These are phyloP conservation scores for Clistopyga incitator DNA, from an alignment of 2,888 invertebrate species.

Conservation along the genomic window DNA sequence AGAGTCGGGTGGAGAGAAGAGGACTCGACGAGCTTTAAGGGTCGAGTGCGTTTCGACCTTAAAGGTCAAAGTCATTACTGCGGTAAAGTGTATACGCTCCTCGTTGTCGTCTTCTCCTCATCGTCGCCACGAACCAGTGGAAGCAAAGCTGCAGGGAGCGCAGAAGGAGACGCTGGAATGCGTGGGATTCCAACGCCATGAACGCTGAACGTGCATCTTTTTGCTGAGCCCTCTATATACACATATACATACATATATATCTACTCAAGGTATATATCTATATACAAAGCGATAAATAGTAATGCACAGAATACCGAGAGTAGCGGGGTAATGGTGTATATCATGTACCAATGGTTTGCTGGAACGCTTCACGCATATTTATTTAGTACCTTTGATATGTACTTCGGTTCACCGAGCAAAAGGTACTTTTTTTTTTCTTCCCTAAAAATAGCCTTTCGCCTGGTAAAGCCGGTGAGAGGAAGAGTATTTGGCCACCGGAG, in stretches of 20 bases:
- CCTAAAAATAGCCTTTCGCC: not conserved
- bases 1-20: not conserved
- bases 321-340: conserved; percentile 21
- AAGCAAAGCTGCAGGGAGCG: not conserved
- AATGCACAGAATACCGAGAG: conserved; percentile 20
- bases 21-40: conserved; percentile 17
- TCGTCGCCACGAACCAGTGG: conserved; percentile 62
- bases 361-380: conserved; percentile 13
- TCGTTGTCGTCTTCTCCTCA: conserved; percentile 62
- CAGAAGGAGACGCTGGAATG: conserved; percentile 10
- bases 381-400: not conserved
- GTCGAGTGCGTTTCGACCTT: conserved; percentile 69
- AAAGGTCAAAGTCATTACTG: conserved; percentile 70
- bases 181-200: conserved; percentile 31
- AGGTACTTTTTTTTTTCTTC: not conserved
- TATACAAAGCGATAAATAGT: not conserved
- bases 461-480: not conserved
- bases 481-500: conserved; percentile 3
- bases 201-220: conserved; percentile 31
- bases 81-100: conserved; percentile 71
- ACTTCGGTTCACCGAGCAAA: not conserved
- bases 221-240: not conserved
- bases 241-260: not conserved
- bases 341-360: conserved; percentile 12
- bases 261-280: not conserved